A percentile compares a stretch with the other conserved stretches of the same genome.
These are phyloP conservation scores for zebrafish (Danio rerio) DNA, from an alignment of 2,113 vertebrate species.

Conservation along the genomic window DNA sequence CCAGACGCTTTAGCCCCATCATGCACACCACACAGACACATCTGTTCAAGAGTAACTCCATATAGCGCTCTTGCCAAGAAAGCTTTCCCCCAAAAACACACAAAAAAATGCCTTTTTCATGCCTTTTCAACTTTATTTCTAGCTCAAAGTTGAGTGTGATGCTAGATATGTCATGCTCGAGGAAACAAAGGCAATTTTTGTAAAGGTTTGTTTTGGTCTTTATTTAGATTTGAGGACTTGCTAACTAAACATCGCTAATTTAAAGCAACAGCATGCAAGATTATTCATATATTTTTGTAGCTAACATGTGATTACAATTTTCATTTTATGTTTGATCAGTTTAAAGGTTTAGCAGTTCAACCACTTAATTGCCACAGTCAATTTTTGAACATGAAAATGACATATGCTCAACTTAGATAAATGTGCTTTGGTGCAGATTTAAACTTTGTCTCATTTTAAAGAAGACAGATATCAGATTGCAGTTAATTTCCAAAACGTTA, in stretches of 20 bases:
- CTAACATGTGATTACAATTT: no score
- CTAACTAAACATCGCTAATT: neutral
- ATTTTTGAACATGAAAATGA: no score
- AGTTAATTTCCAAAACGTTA: no score
- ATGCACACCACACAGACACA: slow-evolving; percentile 20
- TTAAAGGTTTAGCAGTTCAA: no score
- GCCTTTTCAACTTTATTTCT: slow-evolving; percentile 21
- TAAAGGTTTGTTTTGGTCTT: slow-evolving; percentile 8
- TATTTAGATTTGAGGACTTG: neutral
- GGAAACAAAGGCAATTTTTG: no score
- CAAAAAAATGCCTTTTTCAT: slow-evolving; percentile 19
- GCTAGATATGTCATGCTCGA: neutral
- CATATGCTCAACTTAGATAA: no score
- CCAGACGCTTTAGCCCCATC: slow-evolving; percentile 27
- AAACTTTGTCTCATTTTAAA: no score
- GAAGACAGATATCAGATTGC: no score
- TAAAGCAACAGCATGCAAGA: neutral
- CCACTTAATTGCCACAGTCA: no score
- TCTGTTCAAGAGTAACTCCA: slow-evolving; percentile 26
- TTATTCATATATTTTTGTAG: no score
- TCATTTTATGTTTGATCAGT: no score
- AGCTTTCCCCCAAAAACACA: slow-evolving; percentile 4
- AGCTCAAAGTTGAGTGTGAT: slow-evolving; percentile 24
- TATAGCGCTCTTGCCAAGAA: slow-evolving; percentile 9
- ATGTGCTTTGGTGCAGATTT: no score